Evolutionary conservation across 2,113 vertebrate genomes (phyloP).

Genomic region (Bujurquina vittata): DNA sequence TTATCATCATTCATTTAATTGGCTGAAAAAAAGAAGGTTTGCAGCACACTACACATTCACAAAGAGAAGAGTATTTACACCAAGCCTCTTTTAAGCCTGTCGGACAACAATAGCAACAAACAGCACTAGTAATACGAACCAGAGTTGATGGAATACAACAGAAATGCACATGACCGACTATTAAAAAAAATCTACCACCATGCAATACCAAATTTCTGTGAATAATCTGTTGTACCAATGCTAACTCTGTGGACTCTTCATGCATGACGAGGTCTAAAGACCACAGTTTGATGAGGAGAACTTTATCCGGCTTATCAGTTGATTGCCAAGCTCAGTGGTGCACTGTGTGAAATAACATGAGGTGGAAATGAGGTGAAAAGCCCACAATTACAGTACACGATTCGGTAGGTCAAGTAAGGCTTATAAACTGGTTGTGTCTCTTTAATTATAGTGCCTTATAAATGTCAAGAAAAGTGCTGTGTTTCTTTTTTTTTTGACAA

Average conservation of each 20-base stretch:
- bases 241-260: slow-evolving; percentile 12
- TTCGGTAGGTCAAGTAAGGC: slow-evolving; percentile 32
- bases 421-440: slow-evolving; percentile 1
- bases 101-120: slow-evolving; percentile 43
- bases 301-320: slow-evolving; percentile 43
- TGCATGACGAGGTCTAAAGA: slow-evolving; percentile 24
- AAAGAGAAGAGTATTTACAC: slow-evolving; percentile 72
- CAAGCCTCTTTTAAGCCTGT: slow-evolving; percentile 49
- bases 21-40: slow-evolving; percentile 46
- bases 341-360: neutral
- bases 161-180: neutral
- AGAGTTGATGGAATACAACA: slow-evolving; percentile 30
- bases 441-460: slow-evolving; percentile 12
- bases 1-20: slow-evolving; percentile 73
- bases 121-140: slow-evolving; percentile 61
- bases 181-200: neutral
- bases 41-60: slow-evolving; percentile 63
- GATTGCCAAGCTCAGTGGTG: slow-evolving; percentile 17
- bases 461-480: neutral
- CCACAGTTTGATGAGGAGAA: slow-evolving; percentile 41
- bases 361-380: neutral
- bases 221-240: slow-evolving; percentile 5
- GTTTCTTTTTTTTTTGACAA: neutral
- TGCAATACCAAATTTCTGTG: neutral
- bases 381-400: slow-evolving; percentile 40